These are phyloP conservation scores for Eurytemora carolleeae DNA, from an alignment of 1,140 invertebrate species.

Conservation along the genomic window DNA sequence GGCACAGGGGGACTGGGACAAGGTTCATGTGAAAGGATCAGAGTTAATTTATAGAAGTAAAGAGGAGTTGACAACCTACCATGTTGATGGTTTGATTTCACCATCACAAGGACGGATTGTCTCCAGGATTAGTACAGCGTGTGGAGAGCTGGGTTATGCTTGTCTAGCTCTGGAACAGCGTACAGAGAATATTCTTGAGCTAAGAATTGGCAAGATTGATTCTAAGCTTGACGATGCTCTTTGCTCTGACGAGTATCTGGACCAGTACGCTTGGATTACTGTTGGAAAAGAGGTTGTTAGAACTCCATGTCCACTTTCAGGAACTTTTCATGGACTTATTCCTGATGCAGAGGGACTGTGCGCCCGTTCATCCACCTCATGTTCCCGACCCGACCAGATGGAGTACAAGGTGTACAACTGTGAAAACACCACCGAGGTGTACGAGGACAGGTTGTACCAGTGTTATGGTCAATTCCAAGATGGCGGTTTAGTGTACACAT, in stretches of 20 bases:
- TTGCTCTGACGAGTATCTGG: not conserved
- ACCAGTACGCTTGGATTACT: not conserved
- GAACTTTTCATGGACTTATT: conserved; percentile 42
- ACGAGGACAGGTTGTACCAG: conserved; percentile 45
- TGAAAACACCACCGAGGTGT: conserved; percentile 34
- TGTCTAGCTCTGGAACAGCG: not conserved
- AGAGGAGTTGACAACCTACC: conserved; percentile 38
- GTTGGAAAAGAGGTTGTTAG: conserved; percentile 19
- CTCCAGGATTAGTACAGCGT: not conserved
- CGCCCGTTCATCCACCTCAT: conserved; percentile 46
- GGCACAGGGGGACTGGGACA: conserved; percentile 43
- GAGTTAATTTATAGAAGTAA: conserved; percentile 41
- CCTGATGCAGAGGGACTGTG: conserved; percentile 42
- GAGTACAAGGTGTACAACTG: conserved; percentile 46
- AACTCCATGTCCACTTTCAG: conserved; percentile 43
- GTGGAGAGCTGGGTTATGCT: not conserved
- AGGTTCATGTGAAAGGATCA: conserved; percentile 36
- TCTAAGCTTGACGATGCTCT: not conserved
- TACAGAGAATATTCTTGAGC: not conserved
- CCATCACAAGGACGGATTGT: not conserved
- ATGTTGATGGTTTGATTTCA: conserved; percentile 21
- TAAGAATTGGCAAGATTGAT: not conserved
- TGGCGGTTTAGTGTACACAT: conserved; percentile 37
- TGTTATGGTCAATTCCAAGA: conserved; percentile 50
- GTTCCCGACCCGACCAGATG: conserved; percentile 44